Evolutionary conservation across 2,113 vertebrate genomes (phyloP), one percentile per base, ranked within the genome.

Genomic region (Tautogolabrus adspersus): DNA sequence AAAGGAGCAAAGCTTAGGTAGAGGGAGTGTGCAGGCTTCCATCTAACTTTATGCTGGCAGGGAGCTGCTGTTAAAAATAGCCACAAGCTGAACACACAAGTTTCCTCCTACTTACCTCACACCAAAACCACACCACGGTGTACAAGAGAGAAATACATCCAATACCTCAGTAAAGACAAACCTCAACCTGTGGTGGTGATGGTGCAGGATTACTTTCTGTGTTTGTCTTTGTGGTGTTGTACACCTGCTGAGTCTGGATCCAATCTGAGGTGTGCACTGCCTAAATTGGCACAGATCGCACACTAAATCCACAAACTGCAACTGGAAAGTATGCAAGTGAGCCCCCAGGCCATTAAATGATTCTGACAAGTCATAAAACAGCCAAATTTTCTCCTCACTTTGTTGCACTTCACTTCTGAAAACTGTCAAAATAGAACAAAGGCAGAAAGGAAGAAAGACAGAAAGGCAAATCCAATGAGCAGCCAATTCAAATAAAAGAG

Each of bases 41-140:
- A 83, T 80, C 79, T 80, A 75, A 83, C 71, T 80, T 68, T 44
- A 34, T 81, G 46, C 69, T 82, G 84, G 75, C 87, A 87, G 85
- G 54, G 72, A 79, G 69, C 61, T 79, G 75, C 76, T 63, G 87
- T 83, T 93, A 93, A 91, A 93, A 93, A 92, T 91, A 93, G 83
- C 79, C 52, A 59, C 81, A 66, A 89, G 81, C 76, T 82, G 74
- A 87, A 88, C 80, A 84, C 77, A 84, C 60, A 64, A 40, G 67
- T 86, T 88, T 77, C 83, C 76, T 80, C 83, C 87, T 72, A 75
- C 82, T 76, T 75, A 77, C 73, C 62, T 82, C 82, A 71, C 64
- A 79, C 81, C 74, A 80, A 83, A 88, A 76, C 70, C 77, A 58
- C 75, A 84, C 67, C 57, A 70, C 30, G 16, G 54, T 52, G 46